Evolutionary conservation across 2,888 invertebrate species (phyloP), one percentile per base, ranked within the genome.

Genomic region (Amorpha juglandis): DNA sequence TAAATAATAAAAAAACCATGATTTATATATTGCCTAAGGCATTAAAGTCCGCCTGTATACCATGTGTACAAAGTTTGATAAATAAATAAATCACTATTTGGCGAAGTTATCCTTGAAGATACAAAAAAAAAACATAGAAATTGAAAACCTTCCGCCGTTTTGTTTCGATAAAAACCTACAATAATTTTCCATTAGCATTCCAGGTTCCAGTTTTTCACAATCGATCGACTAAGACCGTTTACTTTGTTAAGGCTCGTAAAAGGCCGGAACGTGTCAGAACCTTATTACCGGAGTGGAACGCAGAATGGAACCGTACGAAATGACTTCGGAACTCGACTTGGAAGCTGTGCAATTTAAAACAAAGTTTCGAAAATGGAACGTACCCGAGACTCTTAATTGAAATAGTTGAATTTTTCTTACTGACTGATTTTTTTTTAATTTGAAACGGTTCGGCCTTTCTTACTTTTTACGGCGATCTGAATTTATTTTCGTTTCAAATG

Each of bases 381-480:
- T 82, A 51, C 50, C 81, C 82, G 79, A 81, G 83, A 78, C 80
- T 83, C 84, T 88, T 90, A 88, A 90, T 89, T 89, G 90, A 89
- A 90, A 90, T 89, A 88, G 87, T 89, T 89, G 78, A 79, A 81
- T 84, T 81, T 81, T 81, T 66, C 62, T 65, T 62, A 66, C 16
- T 58, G 58, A 19, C 42, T 19, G 35, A 14, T 42, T 71, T 72
- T 73, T 76, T 76, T 75, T 74, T 67, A 70, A 70, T 63, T 64
- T 67, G 63, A n/a, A 63, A 62, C 67, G 66, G 38, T 65, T 67
- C 74, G 72, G 47, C 33, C 67, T 67, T 69, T 63, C 47, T 45
- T 9, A 63, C 63, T 63, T 70, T 6, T 69, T 69, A 69, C 65
- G 52, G 63, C 62, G 70, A 69, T 77, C 71, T 71, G 62, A 78